Evolutionary conservation across 2,113 vertebrate genomes (phyloP), one percentile per base, ranked within the genome.

Genomic region (Lamprotornis superbus): DNA sequence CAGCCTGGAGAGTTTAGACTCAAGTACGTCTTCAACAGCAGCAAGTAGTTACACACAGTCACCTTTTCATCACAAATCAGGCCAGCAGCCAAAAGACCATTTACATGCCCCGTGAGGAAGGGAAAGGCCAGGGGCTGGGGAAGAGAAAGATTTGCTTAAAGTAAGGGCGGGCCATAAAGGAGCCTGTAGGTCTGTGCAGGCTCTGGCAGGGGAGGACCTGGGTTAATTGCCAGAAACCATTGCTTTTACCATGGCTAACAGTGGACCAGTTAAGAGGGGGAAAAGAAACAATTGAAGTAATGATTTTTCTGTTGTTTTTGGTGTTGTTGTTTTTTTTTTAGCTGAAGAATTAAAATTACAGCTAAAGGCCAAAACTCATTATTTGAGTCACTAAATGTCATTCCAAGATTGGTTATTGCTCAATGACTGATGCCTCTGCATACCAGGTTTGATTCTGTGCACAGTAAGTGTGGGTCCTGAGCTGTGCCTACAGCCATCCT

Each of bases 341-440:
- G 18, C 17, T 73, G 30, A 59, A 70, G 53, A 78, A 56, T 75
- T 70, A 71, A 63, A 92, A 92, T 89, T 65, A 15, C 31, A 71
- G 47, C 44, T 92, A 40, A 90, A 90, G 60, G 69, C 64, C 73
- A 87, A 56, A 87, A 50, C 31, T 91, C 19, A 35, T 87, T 85
- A 57, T 93, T 75, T 76, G 81, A 73, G 65, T 84, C 55, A 65
- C 39, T 81, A 69, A 84, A 61, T 59, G 24, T 70, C 46, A 82
- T 68, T 71, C 61, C 42, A 50, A 39, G 50, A 68, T 20, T 35
- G 33, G 50, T n/a, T 83, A 27, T 86, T 78, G 60, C 70, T 89
- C 60, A 63, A 3, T 60, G 82, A 67, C 78, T 74, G 47, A 47
- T 90, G 71, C 25, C 33, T 44, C 42, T 28, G 14, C 47, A 33